Base-by-base conservation (phyloP, 1,140 invertebrate genomes). In the Cataglyphis hispanica region DNA sequence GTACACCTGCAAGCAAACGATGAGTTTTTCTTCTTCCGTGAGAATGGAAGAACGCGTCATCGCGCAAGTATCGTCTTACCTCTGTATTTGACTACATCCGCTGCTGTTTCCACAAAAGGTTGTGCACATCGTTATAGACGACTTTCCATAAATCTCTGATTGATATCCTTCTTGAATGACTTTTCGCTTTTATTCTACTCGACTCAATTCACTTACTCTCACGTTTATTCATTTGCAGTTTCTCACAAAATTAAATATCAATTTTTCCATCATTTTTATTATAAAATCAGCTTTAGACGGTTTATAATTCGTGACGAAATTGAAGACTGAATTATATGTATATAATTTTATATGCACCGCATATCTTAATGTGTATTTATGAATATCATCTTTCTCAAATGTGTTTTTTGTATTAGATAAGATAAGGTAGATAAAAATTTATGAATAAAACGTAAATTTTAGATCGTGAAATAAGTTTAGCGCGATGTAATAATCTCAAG, bases 11-110 rank as follows among this genome's bases (percentile, higher is more conserved):
- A 78, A 40, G 53, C 66, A 70, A 77, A 91, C 64, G 84, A 53
- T 10, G 46, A 58, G 50, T 83, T 67, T 86, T 91, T 89, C 80
- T 78, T 87, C 90, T 92, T 92, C 91, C 91, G 91, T 92, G 91
- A 92, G 91, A 92, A 92, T 70, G n/a, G 27, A 53, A 74, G 46
- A 25, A 88, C 77, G 88, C 46, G 75, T 92, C 91, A 92, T 92
- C 91, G 91, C 81, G 64, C 61, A 89, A 81, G 85, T 75, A 92
- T 92, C 89, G 86, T 76, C 84, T 86, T 84, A 67, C 76, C 22
- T 67, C 64, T 13, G 34, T 37, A 37, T 34, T 56, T 31, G 22
- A 61, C 31, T 81, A 75, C 86, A 75, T 86, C 87, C 46, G 87
- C 86, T 75, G 37, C 31, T 25, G 8, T 43, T 61, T 27, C 78